phyloP scores from a whole-genome alignment of 2,888 invertebrate species.

The Polylopha cassiicola region DNA sequence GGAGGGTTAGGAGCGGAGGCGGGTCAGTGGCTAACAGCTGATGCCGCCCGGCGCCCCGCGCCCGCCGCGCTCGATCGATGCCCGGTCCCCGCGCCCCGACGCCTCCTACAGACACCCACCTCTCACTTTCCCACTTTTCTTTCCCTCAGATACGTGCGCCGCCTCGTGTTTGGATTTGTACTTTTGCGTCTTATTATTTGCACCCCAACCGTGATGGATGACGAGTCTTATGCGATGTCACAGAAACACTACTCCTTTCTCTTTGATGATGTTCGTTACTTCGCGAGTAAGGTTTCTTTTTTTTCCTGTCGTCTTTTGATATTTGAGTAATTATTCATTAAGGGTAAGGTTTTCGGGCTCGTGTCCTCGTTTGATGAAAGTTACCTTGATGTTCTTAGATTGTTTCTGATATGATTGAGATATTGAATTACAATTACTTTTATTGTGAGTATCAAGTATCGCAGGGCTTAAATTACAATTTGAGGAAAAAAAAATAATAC shows the following conservation, averaged over 20 bases:
- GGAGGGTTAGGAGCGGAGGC: constrained; percentile 24
- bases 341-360: not conserved
- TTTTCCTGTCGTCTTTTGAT: constrained; percentile 12
- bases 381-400: too few species aligned
- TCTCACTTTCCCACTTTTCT: constrained; percentile 70
- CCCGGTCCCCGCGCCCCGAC: constrained; percentile 55
- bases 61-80: constrained; percentile 59
- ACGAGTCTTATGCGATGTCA: constrained; percentile 20
- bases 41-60: constrained; percentile 52
- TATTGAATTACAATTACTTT: too few species aligned
- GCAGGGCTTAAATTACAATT: too few species aligned
- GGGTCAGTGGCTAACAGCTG: constrained; percentile 58
- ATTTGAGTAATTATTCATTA: constrained; percentile 17
- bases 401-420: too few species aligned
- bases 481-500: too few species aligned
- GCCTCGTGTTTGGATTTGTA: constrained; percentile 21
- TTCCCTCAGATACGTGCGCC: constrained; percentile 41
- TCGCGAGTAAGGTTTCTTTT: constrained; percentile 14
- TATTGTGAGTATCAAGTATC: too few species aligned
- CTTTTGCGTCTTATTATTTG: constrained; percentile 22
- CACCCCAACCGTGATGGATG: constrained; percentile 19
- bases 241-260: constrained; percentile 23
- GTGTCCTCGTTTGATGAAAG: too few species aligned
- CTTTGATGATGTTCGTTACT: constrained; percentile 22
- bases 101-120: constrained; percentile 49